Evolutionary conservation across 2,888 invertebrate genomes (phyloP).

Genomic region (Oxycera nigricornis): DNA sequence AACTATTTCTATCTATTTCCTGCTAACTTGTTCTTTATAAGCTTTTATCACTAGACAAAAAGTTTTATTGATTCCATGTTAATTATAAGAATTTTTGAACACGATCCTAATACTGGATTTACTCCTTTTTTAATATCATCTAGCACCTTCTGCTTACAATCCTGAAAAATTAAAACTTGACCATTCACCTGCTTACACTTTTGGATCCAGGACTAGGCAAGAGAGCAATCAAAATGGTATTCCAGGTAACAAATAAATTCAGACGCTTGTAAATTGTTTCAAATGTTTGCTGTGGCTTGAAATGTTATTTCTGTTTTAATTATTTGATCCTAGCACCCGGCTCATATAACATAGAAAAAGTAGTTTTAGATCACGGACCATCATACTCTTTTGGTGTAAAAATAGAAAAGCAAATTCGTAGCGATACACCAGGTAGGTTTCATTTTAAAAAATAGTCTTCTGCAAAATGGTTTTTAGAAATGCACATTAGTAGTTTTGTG

Average conservation of each 20-base stretch:
- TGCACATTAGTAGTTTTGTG: slow-evolving; percentile 45
- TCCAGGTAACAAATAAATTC: slow-evolving; percentile 20
- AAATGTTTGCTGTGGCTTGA: not conserved
- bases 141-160: slow-evolving; percentile 59
- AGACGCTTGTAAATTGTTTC: not conserved
- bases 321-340: slow-evolving; percentile 62
- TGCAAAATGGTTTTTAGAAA: slow-evolving; percentile 64
- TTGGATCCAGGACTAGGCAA: slow-evolving; percentile 66
- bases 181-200: slow-evolving; percentile 66
- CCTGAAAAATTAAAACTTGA: slow-evolving; percentile 65
- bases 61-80: not conserved
- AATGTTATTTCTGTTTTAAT: slow-evolving; percentile 51
- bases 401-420: slow-evolving; percentile 59
- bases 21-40: not conserved
- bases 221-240: slow-evolving; percentile 24
- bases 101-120: too few relatives aligned
- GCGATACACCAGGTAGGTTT: slow-evolving; percentile 63
- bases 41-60: too few relatives aligned
- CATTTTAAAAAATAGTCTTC: slow-evolving; percentile 67
- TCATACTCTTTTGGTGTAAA: slow-evolving; percentile 65
- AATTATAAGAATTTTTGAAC: not conserved
- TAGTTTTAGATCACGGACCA: slow-evolving; percentile 57
- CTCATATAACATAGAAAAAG: slow-evolving; percentile 61
- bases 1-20: not conserved
- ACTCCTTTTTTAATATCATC: too few relatives aligned